Conservation (phyloP, 2,888 invertebrate species). For the Pemphredon lugubris region DNA sequence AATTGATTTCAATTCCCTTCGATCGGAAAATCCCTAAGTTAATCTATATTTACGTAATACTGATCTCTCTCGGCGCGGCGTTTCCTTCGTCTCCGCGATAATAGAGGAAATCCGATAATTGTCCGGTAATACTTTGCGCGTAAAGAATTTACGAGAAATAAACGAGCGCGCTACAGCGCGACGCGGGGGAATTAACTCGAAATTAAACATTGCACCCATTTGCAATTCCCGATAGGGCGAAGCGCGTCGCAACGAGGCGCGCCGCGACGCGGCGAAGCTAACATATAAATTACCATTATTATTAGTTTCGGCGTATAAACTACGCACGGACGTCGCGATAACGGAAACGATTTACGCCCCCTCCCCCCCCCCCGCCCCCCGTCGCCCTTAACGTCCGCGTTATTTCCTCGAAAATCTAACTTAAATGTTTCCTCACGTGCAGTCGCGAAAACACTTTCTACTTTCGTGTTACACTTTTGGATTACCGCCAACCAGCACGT, state of each 20-base stretch:
- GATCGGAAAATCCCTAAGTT: neutral
- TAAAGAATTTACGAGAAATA: neutral
- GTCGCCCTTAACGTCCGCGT: conserved; percentile 10
- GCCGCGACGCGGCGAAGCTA: too few relatives aligned
- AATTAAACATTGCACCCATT: too few relatives aligned
- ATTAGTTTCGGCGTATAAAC: too few relatives aligned
- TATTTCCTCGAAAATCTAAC: conserved; percentile 9
- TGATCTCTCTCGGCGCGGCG: too few relatives aligned
- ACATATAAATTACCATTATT: too few relatives aligned
- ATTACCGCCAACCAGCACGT: conserved; percentile 3
- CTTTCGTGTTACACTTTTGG: conserved; percentile 13
- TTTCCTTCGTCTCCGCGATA: neutral
- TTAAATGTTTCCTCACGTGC: conserved; percentile 10
- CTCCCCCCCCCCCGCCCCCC: too few relatives aligned
- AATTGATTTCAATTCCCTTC: conserved; percentile 6
- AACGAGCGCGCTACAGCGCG: neutral
- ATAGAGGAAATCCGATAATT: conserved; percentile 14
- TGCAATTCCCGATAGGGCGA: too few relatives aligned
- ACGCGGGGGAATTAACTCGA: too few relatives aligned
- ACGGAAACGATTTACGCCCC: conserved; percentile 16
- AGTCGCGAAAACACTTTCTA: conserved; percentile 12
- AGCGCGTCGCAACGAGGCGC: too few relatives aligned
- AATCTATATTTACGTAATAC: neutral
- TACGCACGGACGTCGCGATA: too few relatives aligned
- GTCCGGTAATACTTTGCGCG: neutral